phyloP scores from a whole-genome alignment of 37 sponge, comb jelly and placozoan species.

The Petrosia ficiformis region DNA sequence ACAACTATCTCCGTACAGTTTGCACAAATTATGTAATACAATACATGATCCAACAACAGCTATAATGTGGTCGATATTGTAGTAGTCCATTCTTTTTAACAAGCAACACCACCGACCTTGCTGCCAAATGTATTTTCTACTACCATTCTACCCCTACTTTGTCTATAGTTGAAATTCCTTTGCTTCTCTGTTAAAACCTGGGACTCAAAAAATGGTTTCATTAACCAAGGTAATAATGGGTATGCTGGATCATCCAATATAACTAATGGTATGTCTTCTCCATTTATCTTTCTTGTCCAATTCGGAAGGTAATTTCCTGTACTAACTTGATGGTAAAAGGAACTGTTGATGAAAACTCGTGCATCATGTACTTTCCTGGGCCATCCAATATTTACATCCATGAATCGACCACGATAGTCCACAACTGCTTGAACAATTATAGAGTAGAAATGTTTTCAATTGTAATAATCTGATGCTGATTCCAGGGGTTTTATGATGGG shows the following conservation, averaged over 20 bases:
- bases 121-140: slow-evolving; percentile 53
- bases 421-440: slow-evolving; percentile 24
- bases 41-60: neutral
- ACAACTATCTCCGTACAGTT: slow-evolving; percentile 12
- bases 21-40: slow-evolving; percentile 5
- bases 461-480: slow-evolving; percentile 33
- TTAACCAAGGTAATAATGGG: slow-evolving; percentile 39
- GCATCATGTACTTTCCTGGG: slow-evolving; percentile 44
- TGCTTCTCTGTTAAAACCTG: neutral
- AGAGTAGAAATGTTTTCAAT: slow-evolving; percentile 29
- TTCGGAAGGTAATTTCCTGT: slow-evolving; percentile 1
- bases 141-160: slow-evolving; percentile 43
- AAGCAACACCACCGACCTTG: slow-evolving; percentile 51
- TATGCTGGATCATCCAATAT: slow-evolving; percentile 59
- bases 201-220: slow-evolving; percentile 45
- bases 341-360: slow-evolving; percentile 28
- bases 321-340: slow-evolving; percentile 4
- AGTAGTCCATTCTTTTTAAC: slow-evolving; percentile 25
- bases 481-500: slow-evolving; percentile 12
- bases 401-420: slow-evolving; percentile 15
- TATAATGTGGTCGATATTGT: neutral
- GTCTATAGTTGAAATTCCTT: slow-evolving; percentile 28
- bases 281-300: slow-evolving; percentile 1
- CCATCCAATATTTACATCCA: slow-evolving; percentile 31
- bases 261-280: slow-evolving; percentile 16